phyloP scores from a whole-genome alignment of 1,140 invertebrate genomes.

The Neuroterus valhalla region DNA sequence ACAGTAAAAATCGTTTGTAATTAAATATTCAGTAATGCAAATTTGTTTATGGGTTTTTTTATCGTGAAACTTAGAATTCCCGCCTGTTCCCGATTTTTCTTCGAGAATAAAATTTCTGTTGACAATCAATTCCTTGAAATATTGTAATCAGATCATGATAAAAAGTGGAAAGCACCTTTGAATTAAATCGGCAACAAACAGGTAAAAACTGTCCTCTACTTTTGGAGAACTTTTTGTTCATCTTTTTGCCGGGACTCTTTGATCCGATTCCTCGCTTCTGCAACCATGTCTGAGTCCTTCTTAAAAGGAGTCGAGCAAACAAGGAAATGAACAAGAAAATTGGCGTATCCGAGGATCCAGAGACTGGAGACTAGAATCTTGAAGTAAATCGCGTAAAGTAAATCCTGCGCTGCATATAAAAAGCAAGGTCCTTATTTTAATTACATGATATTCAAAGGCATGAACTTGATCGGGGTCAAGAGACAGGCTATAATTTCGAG shows the following conservation, averaged over 20 bases:
- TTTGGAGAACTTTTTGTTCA: constrained; percentile 8
- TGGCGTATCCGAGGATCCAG: constrained; percentile 19
- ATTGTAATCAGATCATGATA: neutral
- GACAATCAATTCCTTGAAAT: too few species aligned
- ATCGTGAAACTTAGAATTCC: too few species aligned
- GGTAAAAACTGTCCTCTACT: constrained; percentile 13
- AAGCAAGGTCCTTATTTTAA: constrained; percentile 25
- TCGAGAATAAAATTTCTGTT: too few species aligned
- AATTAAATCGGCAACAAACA: constrained; percentile 6
- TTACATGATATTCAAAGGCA: constrained; percentile 29
- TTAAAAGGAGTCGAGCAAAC: constrained; percentile 22
- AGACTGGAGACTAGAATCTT: constrained; percentile 12
- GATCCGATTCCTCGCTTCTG: constrained; percentile 17
- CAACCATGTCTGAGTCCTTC: constrained; percentile 25
- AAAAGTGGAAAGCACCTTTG: neutral
- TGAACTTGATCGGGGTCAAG: constrained; percentile 21
- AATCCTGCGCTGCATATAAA: constrained; percentile 1
- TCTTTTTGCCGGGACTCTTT: constrained; percentile 2
- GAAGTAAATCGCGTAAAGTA: constrained; percentile 25
- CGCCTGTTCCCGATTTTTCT: too few species aligned
- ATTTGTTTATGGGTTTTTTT: too few species aligned
- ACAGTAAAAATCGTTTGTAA: too few species aligned
- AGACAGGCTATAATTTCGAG: neutral
- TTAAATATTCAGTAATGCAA: too few species aligned
- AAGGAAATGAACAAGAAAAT: constrained; percentile 31